Conservation (phyloP, 2,888 invertebrate genomes). For the Volucella zonaria region DNA sequence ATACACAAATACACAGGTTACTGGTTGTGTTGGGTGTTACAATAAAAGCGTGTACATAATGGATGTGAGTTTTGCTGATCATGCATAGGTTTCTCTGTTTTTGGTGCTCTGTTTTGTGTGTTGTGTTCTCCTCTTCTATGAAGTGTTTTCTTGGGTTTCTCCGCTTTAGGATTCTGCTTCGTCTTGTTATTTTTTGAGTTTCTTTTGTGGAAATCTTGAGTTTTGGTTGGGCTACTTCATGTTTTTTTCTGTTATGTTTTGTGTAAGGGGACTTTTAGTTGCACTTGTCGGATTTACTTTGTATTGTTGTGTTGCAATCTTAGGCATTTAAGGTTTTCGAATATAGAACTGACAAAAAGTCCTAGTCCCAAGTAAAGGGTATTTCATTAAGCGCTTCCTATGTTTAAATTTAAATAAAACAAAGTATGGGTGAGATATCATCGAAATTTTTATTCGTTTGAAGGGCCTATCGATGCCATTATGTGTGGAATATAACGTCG, state of each 20-base stretch:
- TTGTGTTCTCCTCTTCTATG: neutral
- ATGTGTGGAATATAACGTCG: too few species aligned
- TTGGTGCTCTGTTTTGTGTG: too few species aligned
- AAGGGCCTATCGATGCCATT: too few species aligned
- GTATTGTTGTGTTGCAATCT: neutral
- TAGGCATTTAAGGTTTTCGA: neutral
- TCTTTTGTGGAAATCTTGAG: constrained; percentile 37
- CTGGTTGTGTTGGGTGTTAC: constrained; percentile 16
- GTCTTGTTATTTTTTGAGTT: constrained; percentile 32
- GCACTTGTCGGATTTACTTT: constrained; percentile 53
- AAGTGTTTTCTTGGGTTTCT: constrained; percentile 48
- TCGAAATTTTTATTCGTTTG: too few species aligned
- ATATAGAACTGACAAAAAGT: neutral
- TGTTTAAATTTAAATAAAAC: too few species aligned
- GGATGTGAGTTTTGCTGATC: constrained; percentile 64
- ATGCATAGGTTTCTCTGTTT: constrained; percentile 46
- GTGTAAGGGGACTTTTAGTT: constrained; percentile 10
- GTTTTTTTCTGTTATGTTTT: constrained; percentile 19
- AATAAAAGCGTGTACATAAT: constrained; percentile 24
- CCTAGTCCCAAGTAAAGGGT: neutral
- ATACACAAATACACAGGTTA: constrained; percentile 1
- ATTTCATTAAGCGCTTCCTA: too few species aligned
- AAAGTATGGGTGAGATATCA: too few species aligned
- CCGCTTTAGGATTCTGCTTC: constrained; percentile 18
- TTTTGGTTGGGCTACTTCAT: constrained; percentile 28